phyloP scores from a whole-genome alignment of 1,140 invertebrate species.

The Drosophila insularis region DNA sequence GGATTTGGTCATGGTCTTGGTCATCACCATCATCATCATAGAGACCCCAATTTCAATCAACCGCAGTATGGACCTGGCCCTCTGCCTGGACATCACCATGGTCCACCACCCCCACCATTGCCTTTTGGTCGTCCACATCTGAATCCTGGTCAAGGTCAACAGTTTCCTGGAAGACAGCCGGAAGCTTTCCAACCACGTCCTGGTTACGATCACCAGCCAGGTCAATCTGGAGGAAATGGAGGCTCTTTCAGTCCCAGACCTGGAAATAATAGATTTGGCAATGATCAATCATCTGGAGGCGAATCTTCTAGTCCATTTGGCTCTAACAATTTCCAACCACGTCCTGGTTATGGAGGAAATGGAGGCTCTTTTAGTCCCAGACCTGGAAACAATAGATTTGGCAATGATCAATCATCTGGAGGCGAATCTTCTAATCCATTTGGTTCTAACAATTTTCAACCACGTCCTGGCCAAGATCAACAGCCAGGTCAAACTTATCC shows the following conservation, averaged over 20 bases:
- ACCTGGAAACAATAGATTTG: constrained; percentile 1
- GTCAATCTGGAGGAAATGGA: neutral
- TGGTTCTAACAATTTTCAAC: neutral
- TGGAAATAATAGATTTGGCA: constrained; percentile 2
- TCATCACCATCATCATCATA: neutral
- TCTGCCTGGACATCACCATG: too few species aligned
- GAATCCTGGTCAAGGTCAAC: neutral
- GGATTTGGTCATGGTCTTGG: too few species aligned
- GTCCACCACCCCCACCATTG: too few species aligned
- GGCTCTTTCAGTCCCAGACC: neutral
- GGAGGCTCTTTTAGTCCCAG: neutral
- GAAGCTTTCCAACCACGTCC: neutral
- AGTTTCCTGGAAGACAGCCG: neutral
- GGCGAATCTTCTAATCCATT: neutral
- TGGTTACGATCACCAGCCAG: too few species aligned
- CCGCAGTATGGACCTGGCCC: too few species aligned
- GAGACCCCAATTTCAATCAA: neutral
- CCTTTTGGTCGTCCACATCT: too few species aligned
- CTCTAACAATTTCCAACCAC: neutral
- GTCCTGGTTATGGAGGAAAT: neutral
- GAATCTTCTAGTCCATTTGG: neutral
- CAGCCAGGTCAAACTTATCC: neutral
- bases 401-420: neutral
- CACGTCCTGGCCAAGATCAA: constrained; percentile 6
- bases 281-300: neutral